Evolutionary conservation across 2,888 invertebrate species (phyloP).

Genomic region (Machimus atricapillus): DNA sequence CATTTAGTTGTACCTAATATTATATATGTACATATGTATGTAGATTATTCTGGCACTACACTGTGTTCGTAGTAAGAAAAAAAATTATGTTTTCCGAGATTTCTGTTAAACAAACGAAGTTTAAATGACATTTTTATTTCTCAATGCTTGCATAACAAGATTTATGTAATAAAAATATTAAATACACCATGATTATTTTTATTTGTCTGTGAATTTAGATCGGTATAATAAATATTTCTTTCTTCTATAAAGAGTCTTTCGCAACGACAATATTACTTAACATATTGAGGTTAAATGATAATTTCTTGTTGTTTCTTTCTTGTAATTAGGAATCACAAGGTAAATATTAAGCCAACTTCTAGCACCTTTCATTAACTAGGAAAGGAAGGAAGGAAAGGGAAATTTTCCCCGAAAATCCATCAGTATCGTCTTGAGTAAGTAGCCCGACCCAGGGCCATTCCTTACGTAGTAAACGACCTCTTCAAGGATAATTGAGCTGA

Average conservation of each 20-base stretch:
- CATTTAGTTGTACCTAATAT: too few relatives aligned
- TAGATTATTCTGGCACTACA: too few relatives aligned
- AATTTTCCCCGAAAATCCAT: background rate
- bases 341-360: background rate
- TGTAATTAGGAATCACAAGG: background rate
- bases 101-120: too few relatives aligned
- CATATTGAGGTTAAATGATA: background rate
- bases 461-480: background rate
- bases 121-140: too few relatives aligned
- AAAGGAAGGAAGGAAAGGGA: background rate
- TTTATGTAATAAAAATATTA: too few relatives aligned
- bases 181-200: too few relatives aligned
- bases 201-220: too few relatives aligned
- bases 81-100: too few relatives aligned
- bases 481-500: background rate
- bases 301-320: background rate
- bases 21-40: too few relatives aligned
- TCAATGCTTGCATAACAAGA: too few relatives aligned
- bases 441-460: background rate
- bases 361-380: background rate
- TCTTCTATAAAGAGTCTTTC: background rate
- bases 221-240: too few relatives aligned
- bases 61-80: too few relatives aligned
- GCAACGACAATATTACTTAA: background rate
- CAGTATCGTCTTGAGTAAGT: background rate